These are phyloP conservation scores for Porites australiensis DNA, from an alignment of 64 coral and sea anemone species.

Conservation along the genomic window DNA sequence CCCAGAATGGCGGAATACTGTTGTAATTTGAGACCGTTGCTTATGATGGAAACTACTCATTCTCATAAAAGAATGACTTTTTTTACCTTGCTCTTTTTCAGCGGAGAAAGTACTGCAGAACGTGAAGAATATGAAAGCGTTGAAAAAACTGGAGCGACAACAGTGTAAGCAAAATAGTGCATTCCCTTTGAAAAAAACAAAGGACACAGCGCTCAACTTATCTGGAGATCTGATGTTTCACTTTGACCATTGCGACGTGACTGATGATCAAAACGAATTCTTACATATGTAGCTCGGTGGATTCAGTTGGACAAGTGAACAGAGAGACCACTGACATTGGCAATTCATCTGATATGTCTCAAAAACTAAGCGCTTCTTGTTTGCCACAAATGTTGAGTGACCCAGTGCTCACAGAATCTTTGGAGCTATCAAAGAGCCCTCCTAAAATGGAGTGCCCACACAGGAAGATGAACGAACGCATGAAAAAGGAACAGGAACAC, in stretches of 20 bases:
- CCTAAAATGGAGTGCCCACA: background rate
- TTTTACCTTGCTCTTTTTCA: background rate
- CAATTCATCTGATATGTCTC: no score
- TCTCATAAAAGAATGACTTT: no score
- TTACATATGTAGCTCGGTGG: background rate
- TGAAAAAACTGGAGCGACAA: slow-evolving; percentile 21
- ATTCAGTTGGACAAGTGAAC: background rate
- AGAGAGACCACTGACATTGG: no score
- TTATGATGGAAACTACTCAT: no score
- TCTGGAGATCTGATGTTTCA: background rate
- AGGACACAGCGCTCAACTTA: background rate
- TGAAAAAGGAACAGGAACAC: background rate
- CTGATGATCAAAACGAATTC: background rate
- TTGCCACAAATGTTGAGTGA: background rate
- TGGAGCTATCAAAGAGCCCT: background rate
- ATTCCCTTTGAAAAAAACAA: background rate
- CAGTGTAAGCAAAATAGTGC: background rate
- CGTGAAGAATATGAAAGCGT: background rate
- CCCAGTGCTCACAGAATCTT: no score
- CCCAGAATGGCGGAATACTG: no score
- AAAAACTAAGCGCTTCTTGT: background rate
- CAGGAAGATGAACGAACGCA: background rate
- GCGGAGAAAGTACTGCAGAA: slow-evolving; percentile 9
- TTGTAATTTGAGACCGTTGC: no score
- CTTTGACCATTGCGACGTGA: background rate